Evolutionary conservation across 2,888 invertebrate species (phyloP).

Genomic region (Cistogaster globosa): DNA sequence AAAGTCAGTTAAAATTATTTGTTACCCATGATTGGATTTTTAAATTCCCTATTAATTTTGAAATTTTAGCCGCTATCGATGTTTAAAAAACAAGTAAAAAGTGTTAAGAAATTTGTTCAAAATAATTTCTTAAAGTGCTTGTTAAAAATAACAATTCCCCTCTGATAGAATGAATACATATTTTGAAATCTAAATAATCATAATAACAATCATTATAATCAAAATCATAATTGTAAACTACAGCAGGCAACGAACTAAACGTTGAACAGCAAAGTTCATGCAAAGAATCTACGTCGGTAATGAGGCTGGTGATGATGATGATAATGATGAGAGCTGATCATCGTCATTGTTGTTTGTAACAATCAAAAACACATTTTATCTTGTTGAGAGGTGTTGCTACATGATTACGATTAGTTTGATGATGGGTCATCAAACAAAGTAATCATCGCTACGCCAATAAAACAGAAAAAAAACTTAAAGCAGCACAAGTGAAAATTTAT

Average conservation of each 20-base stretch:
- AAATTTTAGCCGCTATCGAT: conserved; percentile 57
- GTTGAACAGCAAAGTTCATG: conserved; percentile 10
- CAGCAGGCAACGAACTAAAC: conserved; percentile 9
- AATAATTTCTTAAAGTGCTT: conserved; percentile 77
- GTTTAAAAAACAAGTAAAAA: conserved; percentile 71
- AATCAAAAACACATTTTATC: conserved; percentile 69
- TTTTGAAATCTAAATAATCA: conserved; percentile 36
- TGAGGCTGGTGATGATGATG: conserved; percentile 15
- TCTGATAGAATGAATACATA: conserved; percentile 45
- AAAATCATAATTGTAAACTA: conserved; percentile 41
- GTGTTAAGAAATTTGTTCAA: conserved; percentile 82
- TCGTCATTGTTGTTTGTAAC: conserved; percentile 60
- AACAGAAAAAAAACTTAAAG: not conserved
- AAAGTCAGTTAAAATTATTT: conserved; percentile 74
- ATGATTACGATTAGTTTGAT: conserved; percentile 66
- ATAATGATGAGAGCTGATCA: conserved; percentile 43
- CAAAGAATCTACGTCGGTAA: conserved; percentile 1
- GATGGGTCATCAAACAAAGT: conserved; percentile 63
- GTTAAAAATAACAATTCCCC: conserved; percentile 59
- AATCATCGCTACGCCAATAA: conserved; percentile 38
- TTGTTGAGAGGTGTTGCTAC: conserved; percentile 70
- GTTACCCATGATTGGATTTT: conserved; percentile 77
- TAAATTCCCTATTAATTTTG: conserved; percentile 70
- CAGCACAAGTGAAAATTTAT: conserved; percentile 21
- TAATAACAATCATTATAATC: conserved; percentile 46